These are phyloP conservation scores for Lumbricus terrestris DNA, from an alignment of 2,888 invertebrate genomes.

Conservation along the genomic window DNA sequence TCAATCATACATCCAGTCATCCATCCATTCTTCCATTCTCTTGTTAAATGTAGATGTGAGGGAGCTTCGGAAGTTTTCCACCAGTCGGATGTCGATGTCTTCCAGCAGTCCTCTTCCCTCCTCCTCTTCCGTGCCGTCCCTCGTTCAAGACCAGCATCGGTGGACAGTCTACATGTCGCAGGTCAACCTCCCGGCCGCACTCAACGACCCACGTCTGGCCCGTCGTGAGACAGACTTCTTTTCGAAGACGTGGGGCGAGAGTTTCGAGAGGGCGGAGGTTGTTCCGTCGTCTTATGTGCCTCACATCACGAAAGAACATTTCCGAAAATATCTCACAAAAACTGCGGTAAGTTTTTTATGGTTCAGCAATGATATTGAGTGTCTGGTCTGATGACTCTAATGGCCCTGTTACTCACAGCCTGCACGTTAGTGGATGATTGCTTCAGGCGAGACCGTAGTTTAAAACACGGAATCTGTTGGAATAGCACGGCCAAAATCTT, in stretches of 20 bases:
- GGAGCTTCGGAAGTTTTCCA: background rate
- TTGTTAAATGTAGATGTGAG: background rate
- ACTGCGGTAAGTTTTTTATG: slow-evolving; percentile 57
- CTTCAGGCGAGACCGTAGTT: too few relatives aligned
- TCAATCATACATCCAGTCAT: background rate
- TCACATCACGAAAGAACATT: slow-evolving; percentile 78
- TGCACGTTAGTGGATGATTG: too few relatives aligned
- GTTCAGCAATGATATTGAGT: background rate
- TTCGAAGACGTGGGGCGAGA: slow-evolving; percentile 95
- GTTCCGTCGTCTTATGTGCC: slow-evolving; percentile 78
- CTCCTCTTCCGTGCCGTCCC: slow-evolving; percentile 44
- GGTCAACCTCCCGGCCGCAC: slow-evolving; percentile 90
- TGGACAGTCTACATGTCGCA: slow-evolving; percentile 89
- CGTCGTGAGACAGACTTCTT: slow-evolving; percentile 83
- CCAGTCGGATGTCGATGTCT: background rate
- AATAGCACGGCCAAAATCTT: too few relatives aligned
- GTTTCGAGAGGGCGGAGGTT: slow-evolving; percentile 80
- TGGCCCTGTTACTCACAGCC: too few relatives aligned
- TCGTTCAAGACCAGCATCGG: slow-evolving; percentile 55
- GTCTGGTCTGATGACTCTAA: too few relatives aligned
- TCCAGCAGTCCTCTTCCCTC: background rate
- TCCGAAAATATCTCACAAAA: slow-evolving; percentile 81
- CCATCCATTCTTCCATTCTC: background rate
- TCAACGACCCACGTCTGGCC: slow-evolving; percentile 81
- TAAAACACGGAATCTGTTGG: too few relatives aligned